These are phyloP conservation scores for Nomada ruficornis DNA, from an alignment of 2,888 invertebrate species.

Conservation along the genomic window DNA sequence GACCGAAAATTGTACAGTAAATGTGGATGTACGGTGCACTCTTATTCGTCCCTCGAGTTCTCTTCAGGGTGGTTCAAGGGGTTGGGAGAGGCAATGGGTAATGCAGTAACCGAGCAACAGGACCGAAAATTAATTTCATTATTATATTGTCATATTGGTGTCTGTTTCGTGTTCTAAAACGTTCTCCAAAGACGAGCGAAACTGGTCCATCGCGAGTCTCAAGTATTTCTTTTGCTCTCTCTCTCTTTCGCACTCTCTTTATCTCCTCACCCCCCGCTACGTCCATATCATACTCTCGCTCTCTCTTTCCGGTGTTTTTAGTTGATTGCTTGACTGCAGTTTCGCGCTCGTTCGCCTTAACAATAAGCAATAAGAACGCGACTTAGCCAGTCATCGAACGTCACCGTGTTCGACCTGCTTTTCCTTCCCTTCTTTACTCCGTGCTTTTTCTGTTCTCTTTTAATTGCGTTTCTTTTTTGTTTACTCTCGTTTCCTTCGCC, in stretches of 20 bases:
- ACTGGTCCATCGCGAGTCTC: constrained; percentile 50
- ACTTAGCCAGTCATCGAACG: constrained; percentile 39
- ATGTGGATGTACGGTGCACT: constrained; percentile 45
- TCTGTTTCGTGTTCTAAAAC: constrained; percentile 58
- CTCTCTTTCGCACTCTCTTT: background rate
- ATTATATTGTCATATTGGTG: constrained; percentile 70
- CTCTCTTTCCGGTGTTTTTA: constrained; percentile 19
- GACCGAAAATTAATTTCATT: constrained; percentile 63
- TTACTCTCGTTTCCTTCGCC: constrained; percentile 1
- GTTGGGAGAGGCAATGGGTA: background rate
- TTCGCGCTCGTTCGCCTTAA: constrained; percentile 37
- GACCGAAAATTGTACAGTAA: constrained; percentile 61
- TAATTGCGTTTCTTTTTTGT: background rate
- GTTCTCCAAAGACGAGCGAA: constrained; percentile 40
- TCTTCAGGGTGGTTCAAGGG: background rate
- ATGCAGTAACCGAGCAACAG: constrained; percentile 57
- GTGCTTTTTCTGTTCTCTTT: constrained; percentile 15
- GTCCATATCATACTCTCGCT: background rate
- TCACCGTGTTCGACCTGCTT: constrained; percentile 39
- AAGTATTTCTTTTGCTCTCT: constrained; percentile 29
- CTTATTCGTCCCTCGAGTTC: background rate
- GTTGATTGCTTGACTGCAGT: constrained; percentile 16
- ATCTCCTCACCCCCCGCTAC: background rate
- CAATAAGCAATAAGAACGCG: constrained; percentile 52
- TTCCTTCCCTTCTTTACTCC: background rate